Conservation (phyloP, 2,113 vertebrate species). For the Nestor notabilis region DNA sequence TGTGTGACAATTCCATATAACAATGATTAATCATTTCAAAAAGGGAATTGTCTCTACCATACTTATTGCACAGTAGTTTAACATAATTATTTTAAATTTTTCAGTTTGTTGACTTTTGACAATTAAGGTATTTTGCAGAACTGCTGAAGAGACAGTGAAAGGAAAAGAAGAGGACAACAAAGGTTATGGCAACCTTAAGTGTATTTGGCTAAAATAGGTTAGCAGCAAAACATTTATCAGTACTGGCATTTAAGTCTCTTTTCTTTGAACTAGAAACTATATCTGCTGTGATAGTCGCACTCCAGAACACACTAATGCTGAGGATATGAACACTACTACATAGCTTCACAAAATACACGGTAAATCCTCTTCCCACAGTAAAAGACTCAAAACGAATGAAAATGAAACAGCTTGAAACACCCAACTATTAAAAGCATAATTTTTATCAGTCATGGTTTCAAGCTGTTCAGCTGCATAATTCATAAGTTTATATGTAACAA, state of each 20-base stretch:
- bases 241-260: background rate
- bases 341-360: background rate
- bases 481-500: background rate
- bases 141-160: background rate
- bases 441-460: background rate
- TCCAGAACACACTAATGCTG: background rate
- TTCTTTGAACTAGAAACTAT: background rate
- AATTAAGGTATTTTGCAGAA: background rate
- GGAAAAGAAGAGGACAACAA: background rate
- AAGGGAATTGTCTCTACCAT: background rate
- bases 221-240: background rate
- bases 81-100: background rate
- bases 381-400: background rate
- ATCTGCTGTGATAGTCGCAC: background rate
- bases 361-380: background rate
- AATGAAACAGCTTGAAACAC: background rate
- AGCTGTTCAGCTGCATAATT: background rate
- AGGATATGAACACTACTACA: background rate
- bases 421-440: background rate
- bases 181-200: background rate
- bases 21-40: background rate
- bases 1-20: background rate
- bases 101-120: background rate
- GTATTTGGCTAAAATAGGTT: background rate
- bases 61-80: background rate